Conservation (phyloP, 2,113 vertebrate species). For the Tinamus guttatus region DNA sequence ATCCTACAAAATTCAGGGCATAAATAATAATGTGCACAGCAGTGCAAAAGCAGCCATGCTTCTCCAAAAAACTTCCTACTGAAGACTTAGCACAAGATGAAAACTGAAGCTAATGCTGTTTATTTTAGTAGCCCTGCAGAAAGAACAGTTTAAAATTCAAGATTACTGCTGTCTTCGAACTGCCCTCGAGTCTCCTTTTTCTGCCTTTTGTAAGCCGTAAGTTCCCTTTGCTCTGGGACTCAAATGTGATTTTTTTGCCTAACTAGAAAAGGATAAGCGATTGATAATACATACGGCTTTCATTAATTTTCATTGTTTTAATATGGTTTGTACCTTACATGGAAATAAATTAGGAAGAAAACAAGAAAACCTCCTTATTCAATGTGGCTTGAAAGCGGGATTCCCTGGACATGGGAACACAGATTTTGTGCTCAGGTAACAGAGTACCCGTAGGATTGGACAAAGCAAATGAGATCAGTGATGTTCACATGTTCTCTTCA, state of each 20-base stretch:
- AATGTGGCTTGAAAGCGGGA: not conserved
- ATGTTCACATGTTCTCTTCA: not conserved
- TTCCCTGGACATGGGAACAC: not conserved
- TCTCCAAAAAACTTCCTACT: not conserved
- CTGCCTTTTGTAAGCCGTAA: rapidly evolving
- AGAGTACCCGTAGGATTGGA: not conserved
- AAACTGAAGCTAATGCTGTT: not conserved
- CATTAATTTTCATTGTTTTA: not conserved
- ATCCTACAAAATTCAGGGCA: not conserved
- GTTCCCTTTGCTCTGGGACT: not conserved
- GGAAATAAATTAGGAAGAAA: not conserved
- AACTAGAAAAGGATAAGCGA: not conserved
- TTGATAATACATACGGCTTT: not conserved
- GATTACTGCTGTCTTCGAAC: not conserved
- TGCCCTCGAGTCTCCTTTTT: not conserved
- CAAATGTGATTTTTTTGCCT: not conserved
- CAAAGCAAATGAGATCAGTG: not conserved
- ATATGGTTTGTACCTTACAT: not conserved
- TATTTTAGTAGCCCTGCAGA: rapidly evolving
- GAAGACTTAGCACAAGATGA: not conserved
- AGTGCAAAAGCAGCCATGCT: not conserved
- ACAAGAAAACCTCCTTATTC: not conserved
- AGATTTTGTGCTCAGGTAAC: not conserved
- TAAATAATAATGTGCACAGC: not conserved
- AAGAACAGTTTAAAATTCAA: not conserved